Evolutionary conservation across 2,888 invertebrate genomes (phyloP).

Genomic region (Erebia aethiops): DNA sequence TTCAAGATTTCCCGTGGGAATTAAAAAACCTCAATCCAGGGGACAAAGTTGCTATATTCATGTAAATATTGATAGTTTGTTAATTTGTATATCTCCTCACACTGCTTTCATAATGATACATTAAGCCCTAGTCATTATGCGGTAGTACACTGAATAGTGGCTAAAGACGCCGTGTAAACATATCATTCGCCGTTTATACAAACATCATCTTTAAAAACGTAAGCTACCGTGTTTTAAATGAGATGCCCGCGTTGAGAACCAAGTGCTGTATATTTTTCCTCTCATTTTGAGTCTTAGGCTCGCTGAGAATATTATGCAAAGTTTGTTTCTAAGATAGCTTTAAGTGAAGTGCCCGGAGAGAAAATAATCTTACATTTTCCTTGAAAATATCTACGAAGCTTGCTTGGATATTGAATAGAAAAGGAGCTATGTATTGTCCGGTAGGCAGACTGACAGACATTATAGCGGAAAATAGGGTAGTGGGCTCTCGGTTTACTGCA

Average conservation of each 20-base stretch:
- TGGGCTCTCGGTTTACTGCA: conserved; percentile 35
- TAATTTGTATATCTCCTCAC: not conserved
- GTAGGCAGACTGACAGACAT: conserved; percentile 40
- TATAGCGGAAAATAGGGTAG: conserved; percentile 45
- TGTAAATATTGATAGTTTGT: not conserved
- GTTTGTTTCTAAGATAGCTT: conserved; percentile 60
- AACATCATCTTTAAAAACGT: conserved; percentile 70
- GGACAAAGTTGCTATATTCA: too few species aligned
- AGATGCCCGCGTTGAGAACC: conserved; percentile 73
- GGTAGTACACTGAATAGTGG: conserved; percentile 29
- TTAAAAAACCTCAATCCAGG: too few species aligned
- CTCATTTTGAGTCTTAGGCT: conserved; percentile 65
- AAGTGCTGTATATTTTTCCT: conserved; percentile 73
- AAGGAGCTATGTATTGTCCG: conserved; percentile 45
- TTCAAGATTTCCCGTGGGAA: too few species aligned
- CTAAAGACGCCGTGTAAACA: conserved; percentile 59
- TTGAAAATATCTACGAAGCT: conserved; percentile 40
- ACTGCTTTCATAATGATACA: conserved; percentile 17
- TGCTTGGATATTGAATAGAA: conserved; percentile 44
- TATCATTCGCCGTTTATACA: conserved; percentile 65
- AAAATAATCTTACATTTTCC: conserved; percentile 45
- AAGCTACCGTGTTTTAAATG: conserved; percentile 67
- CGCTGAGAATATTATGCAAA: conserved; percentile 65
- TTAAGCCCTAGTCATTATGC: conserved; percentile 25
- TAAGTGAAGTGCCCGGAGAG: conserved; percentile 50